Percentiles rank a stretch among this genome's conserved stretches.
These are phyloP conservation scores for Nerophis lumbriciformis DNA, from an alignment of 2,113 vertebrate species.

Conservation along the genomic window DNA sequence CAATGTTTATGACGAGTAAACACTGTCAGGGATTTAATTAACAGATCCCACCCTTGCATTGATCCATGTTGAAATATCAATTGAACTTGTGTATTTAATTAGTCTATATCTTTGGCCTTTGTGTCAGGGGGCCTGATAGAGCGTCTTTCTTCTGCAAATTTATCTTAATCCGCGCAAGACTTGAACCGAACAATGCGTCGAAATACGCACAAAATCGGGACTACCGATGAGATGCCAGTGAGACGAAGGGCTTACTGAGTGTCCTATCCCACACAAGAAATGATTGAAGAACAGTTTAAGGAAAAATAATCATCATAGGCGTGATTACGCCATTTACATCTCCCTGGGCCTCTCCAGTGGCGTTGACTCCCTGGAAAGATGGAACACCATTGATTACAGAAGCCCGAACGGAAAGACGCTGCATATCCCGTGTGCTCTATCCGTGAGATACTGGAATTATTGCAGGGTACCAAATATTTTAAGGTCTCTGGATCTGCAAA, in stretches of 20 bases:
- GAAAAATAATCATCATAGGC: too few relatives aligned
- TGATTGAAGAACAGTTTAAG: too few relatives aligned
- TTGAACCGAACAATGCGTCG: conserved; percentile 58
- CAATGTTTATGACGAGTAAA: conserved; percentile 72
- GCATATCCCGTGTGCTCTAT: too few relatives aligned
- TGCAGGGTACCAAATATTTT: not conserved
- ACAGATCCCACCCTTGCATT: conserved; percentile 57
- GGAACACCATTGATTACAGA: too few relatives aligned
- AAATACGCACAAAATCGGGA: conserved; percentile 2
- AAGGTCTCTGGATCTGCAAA: not conserved
- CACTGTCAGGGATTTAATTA: conserved; percentile 72
- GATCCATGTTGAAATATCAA: conserved; percentile 66
- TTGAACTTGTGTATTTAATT: conserved; percentile 69
- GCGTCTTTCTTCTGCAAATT: conserved; percentile 55
- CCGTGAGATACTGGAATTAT: not conserved
- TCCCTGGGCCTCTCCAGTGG: too few relatives aligned
- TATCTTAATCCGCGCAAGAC: conserved; percentile 68
- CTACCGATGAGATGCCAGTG: too few relatives aligned
- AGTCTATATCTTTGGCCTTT: conserved; percentile 66
- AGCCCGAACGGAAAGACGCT: too few relatives aligned
- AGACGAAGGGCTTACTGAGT: too few relatives aligned
- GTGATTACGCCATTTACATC: too few relatives aligned
- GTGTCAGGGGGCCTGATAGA: conserved; percentile 61
- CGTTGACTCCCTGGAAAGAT: too few relatives aligned
- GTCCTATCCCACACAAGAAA: too few relatives aligned